These are phyloP conservation scores for Siniperca knerii DNA, from an alignment of 2,113 vertebrate genomes.

Conservation along the genomic window DNA sequence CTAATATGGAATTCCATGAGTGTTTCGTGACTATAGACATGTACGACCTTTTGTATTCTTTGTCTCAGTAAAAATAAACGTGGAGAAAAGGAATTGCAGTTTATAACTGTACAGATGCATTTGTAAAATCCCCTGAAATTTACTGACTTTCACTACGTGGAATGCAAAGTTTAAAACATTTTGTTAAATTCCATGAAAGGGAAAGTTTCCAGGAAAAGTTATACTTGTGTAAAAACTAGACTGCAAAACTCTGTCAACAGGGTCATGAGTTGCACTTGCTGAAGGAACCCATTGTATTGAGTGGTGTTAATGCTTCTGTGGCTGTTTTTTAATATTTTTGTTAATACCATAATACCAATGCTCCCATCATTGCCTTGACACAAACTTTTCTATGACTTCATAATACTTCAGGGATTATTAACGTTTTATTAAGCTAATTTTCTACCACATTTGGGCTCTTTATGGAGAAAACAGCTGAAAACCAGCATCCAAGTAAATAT, in stretches of 20 bases:
- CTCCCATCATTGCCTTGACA: neutral
- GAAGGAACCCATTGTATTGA: neutral
- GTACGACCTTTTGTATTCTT: neutral
- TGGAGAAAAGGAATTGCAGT: neutral
- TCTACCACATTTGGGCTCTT: neutral
- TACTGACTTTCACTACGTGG: neutral
- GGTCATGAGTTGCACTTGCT: neutral
- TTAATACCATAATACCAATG: neutral
- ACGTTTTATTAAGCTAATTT: neutral
- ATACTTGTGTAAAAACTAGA: neutral
- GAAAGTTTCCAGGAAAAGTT: neutral
- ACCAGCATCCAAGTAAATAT: neutral
- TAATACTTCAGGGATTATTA: neutral
- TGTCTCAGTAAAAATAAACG: neutral
- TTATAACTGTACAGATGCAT: neutral
- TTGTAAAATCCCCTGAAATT: neutral
- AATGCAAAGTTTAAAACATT: neutral
- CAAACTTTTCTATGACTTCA: neutral
- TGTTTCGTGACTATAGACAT: neutral
- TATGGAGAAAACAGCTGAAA: neutral
- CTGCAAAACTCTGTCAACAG: neutral
- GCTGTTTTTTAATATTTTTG: neutral
- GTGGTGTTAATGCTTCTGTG: neutral
- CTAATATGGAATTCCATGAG: conserved; percentile 2
- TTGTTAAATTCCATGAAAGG: neutral